Evolutionary conservation across 2,888 invertebrate genomes (phyloP), one percentile per base, ranked within the genome.

Genomic region (Pandemis cinnamomeana): DNA sequence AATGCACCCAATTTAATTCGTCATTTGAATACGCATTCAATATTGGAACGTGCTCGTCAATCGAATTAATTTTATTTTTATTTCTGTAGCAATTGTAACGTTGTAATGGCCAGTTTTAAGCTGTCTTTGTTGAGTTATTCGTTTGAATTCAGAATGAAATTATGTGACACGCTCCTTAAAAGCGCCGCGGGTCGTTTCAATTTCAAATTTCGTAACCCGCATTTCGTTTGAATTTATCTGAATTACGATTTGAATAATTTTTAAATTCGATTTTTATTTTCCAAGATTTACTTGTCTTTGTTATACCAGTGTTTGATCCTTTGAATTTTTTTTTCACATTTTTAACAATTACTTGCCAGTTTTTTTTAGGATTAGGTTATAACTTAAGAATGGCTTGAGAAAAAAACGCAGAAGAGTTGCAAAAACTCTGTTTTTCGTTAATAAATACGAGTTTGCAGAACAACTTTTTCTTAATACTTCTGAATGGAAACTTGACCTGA

Each of bases 1-100:
- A 85, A 83, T 85, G 82, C 15, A 15, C 53, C 46, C 42, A 71
- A 63, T 63, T 71, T 36, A 44, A 71, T 62, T 36, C 27, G 27
- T 36, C 27, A 27, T 71, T 53, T 13, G 58, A 69, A 64, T 15
- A 13, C 20, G 41, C 4, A 44, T 64, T 69, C 46, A 10, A 20
- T 58, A 36, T 27, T 64, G 44, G 51, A 44, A 63, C 20, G n/a
- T 5, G n/a, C 41, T 41, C n/a, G 41, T 36, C 5, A 53, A 53
- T 5, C 10, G 4, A 4, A 46, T 13, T n/a, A 5, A 27, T 7
- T 51, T 10, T 20, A 10, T 11, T 36, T 66, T 36, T 46, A 46
- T 63, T 51, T 36, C 13, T 13, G n/a, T 27, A 20, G 27, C 20
- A 44, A 44, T 44, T 44, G 7, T 44, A 44, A 8, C 7, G 20